Base-by-base conservation (phyloP, 1,140 invertebrate species). In the Neocloeon triangulifer region DNA sequence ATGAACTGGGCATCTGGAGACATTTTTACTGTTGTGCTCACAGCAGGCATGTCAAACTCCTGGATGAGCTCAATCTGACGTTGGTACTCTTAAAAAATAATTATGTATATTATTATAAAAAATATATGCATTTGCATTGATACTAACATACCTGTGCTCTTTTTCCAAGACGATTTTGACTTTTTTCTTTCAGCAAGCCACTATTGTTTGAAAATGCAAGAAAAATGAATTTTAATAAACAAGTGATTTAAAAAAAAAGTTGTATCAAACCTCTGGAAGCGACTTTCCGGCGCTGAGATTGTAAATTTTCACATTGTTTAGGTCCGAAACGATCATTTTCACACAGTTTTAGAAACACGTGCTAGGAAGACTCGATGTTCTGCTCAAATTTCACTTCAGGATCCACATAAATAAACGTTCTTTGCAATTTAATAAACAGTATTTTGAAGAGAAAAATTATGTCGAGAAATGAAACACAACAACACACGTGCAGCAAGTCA, bases 21-120 rank as follows among this genome's bases (percentile, higher is more conserved):
- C 27, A 88, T 62, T 50, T 68, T 64, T 25, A 99, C 66, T 23
- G 66, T 70, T 22, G 71, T 79, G 46, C 85, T 92, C 2, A 97
- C 61, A 36, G 69, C 82, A 33, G 94, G 94, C 94, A 97, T 99
- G 41, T 94, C 84, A 67, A 98, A 98, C 50, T 98, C 94, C 57
- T 99, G 94, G 43, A 99, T 86, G 12, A 99, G 64, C 53, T 98
- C 82, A 39, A 98, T 94, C 46, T 85, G 59, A 41, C 74, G 66
- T 38, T 84, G 63, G 21, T 94, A 63, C 48, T 91, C 85, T 61
- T 32, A 25, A 35, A 45, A 37, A 38, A 41, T 17, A 35, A 43
- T 25, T 22, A 4, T 10, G n/a, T n/a, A 12, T 32, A 8, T 6
- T 5, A n/a, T 13, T 5, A 25, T 4, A 32, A 30, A 36, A 30